phyloP scores from a whole-genome alignment of 1,140 invertebrate genomes.

The Araneus ventricosus region DNA sequence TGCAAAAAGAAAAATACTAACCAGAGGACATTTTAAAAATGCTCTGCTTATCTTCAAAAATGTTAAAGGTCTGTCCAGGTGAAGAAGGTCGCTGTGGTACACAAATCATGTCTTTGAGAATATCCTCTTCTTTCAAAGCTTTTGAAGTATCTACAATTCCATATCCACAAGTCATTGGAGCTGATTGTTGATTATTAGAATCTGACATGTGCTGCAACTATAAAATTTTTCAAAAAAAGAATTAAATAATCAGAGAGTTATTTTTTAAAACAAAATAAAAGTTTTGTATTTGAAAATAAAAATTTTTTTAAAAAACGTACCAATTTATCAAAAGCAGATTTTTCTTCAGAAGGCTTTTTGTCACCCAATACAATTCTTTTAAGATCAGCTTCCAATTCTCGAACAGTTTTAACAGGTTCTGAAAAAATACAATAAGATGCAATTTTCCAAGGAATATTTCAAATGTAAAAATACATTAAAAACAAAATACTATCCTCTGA shows the following conservation, averaged over 20 bases:
- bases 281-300: too few relatives aligned
- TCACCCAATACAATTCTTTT: constrained; percentile 77
- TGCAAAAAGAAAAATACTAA: background rate
- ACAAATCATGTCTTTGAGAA: constrained; percentile 71
- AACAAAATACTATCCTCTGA: constrained; percentile 46
- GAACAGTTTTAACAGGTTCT: constrained; percentile 84
- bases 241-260: too few relatives aligned
- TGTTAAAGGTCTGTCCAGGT: constrained; percentile 49
- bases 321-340: constrained; percentile 87
- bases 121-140: constrained; percentile 75
- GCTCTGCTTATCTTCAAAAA: constrained; percentile 55
- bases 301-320: too few relatives aligned
- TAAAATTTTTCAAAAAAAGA: too few relatives aligned
- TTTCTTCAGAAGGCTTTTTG: constrained; percentile 82
- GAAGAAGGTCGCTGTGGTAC: constrained; percentile 2
- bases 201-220: constrained; percentile 69
- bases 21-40: constrained; percentile 39
- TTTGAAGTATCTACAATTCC: constrained; percentile 76
- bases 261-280: too few relatives aligned
- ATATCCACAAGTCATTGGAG: constrained; percentile 65
- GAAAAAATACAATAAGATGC: constrained; percentile 82
- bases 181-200: constrained; percentile 40
- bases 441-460: too few relatives aligned
- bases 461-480: constrained; percentile 72
- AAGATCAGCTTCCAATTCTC: constrained; percentile 84